These are phyloP conservation scores for Vireo griseus DNA, from an alignment of 2,797 vertebrate genomes.

Conservation along the genomic window DNA sequence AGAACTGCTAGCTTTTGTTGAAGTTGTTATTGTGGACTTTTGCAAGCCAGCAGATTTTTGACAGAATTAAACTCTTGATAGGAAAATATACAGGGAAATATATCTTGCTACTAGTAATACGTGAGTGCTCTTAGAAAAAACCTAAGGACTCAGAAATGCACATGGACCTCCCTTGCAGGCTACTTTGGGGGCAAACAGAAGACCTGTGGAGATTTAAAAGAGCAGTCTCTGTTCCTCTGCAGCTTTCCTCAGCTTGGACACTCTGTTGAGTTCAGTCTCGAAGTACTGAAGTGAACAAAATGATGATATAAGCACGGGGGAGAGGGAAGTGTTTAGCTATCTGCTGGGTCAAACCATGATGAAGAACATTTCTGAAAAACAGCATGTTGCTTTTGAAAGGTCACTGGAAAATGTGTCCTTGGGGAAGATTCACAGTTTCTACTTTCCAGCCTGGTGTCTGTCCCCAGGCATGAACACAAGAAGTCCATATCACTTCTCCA, in stretches of 20 bases:
- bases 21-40: neutral
- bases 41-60: neutral
- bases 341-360: neutral
- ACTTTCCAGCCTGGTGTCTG: neutral
- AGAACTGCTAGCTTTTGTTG: neutral
- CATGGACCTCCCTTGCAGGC: neutral
- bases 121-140: neutral
- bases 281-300: neutral
- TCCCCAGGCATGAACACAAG: fast-evolving
- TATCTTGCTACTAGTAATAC: neutral
- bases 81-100: neutral
- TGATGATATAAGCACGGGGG: neutral
- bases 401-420: neutral
- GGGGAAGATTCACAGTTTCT: neutral
- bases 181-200: neutral
- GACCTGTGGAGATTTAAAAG: neutral
- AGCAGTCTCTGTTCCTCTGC: neutral
- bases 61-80: neutral
- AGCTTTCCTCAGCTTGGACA: neutral
- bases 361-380: neutral
- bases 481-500: neutral
- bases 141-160: fast-evolving
- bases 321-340: neutral
- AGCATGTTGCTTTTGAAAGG: neutral
- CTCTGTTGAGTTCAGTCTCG: neutral